Evolutionary conservation across 2,113 vertebrate species (phyloP), one percentile per base, ranked within the genome.

Genomic region (Cynoglossus semilaevis): DNA sequence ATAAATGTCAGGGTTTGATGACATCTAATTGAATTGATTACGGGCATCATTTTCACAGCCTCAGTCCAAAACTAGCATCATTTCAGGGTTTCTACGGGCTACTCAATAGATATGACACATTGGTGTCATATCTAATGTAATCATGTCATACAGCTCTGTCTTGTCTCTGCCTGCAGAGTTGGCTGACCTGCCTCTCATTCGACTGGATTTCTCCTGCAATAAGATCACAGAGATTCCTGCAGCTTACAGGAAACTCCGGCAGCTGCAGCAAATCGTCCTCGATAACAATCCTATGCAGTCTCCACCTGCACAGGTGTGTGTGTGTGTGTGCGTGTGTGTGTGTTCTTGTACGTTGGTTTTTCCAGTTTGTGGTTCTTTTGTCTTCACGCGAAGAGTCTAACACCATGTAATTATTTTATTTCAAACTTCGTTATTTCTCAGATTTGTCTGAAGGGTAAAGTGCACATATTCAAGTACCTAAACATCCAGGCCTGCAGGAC

Each of bases 211-310:
- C 85, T 99, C 96, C 59, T 99, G 96, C 91, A 99, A 99, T 91
- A 98, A 96, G 90, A 93, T 99, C 79, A 95, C 95, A 17, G 94
- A 98, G 90, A 99, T 99, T 79, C 96, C 96, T 47, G 70, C 91
- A 77, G 91, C 91, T 76, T 99, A 95, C 78, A 92, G 94, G 74
- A 98, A 97, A 69, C 89, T 99, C 60, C 89, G 92, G 80, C 93
- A 96, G 59, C 92, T 99, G 83, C 94, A 98, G 92, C 91, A 94
- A 74, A 96, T 99, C 70, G 76, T 95, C 84, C 87, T 99, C 66
- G 96, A 99, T 88, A 98, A 98, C 80, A 99, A 99, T 87, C 96
- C 96, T 70, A 94, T 99, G 93, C 96, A 98, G 90, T 92, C 94
- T 57, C 96, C 96, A 41, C 95, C 96, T 51, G 95, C 96, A 70